Conservation (phyloP, 2,797 vertebrate species). For the Morus bassanus region DNA sequence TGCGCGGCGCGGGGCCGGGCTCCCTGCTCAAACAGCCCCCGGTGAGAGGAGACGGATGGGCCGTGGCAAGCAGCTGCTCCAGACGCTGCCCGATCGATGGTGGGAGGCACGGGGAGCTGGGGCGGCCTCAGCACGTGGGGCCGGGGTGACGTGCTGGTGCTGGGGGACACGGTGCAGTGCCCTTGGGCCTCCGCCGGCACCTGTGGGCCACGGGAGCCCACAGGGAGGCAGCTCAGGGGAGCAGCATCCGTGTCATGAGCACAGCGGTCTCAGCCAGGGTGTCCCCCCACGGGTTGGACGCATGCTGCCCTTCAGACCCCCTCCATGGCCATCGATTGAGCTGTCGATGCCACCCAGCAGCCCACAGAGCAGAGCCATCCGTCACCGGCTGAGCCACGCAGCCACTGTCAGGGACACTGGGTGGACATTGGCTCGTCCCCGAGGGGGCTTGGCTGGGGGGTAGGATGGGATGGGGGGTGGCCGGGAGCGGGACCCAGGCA, state of each 20-base stretch:
- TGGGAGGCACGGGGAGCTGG: neutral
- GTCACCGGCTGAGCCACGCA: neutral
- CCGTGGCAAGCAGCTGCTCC: neutral
- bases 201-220: neutral
- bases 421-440: neutral
- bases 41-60: slow-evolving; percentile 18
- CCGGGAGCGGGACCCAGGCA: rapidly evolving
- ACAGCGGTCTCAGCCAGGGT: neutral
- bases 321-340: neutral
- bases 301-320: neutral
- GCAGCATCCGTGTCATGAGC: neutral
- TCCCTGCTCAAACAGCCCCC: slow-evolving; percentile 69
- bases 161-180: rapidly evolving
- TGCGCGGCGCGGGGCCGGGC: neutral
- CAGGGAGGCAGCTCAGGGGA: neutral
- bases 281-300: rapidly evolving
- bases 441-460: neutral
- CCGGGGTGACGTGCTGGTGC: neutral
- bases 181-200: neutral
- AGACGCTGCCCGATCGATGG: neutral
- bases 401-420: rapidly evolving
- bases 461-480: neutral
- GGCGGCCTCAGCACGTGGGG: neutral
- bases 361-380: rapidly evolving
- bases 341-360: neutral